These are phyloP conservation scores for Steromphala cineraria DNA, from an alignment of 2,888 invertebrate species.

Conservation along the genomic window DNA sequence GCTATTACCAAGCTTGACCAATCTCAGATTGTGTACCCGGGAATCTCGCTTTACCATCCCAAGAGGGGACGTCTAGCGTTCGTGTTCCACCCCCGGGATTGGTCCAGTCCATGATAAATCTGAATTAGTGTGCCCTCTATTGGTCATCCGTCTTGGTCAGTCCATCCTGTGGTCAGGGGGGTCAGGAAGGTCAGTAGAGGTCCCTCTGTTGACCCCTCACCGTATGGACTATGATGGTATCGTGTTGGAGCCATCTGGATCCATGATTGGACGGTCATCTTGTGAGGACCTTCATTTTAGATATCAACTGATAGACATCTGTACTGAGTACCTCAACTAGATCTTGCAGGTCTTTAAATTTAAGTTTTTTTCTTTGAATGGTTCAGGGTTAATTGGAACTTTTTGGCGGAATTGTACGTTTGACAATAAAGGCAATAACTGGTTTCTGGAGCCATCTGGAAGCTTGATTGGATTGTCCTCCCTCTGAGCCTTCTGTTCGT, in stretches of 20 bases:
- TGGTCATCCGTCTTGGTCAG: slow-evolving; percentile 19
- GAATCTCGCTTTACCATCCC: neutral
- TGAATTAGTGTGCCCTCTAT: neutral
- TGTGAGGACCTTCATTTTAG: too few species aligned
- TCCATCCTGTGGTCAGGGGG: neutral
- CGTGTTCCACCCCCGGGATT: neutral
- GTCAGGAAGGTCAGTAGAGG: neutral
- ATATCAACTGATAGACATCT: too few species aligned
- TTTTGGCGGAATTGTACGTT: too few species aligned
- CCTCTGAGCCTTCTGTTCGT: too few species aligned
- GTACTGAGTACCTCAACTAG: too few species aligned
- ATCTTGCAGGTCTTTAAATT: too few species aligned
- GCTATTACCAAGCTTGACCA: neutral
- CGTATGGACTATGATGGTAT: neutral
- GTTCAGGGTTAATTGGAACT: neutral
- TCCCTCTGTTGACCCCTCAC: neutral
- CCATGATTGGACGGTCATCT: too few species aligned
- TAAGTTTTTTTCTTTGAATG: too few species aligned
- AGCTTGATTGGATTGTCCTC: too few species aligned
- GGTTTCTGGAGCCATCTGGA: too few species aligned
- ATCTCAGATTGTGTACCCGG: neutral
- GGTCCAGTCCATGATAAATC: slow-evolving; percentile 10
- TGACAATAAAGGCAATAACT: too few species aligned
- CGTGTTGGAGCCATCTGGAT: too few species aligned
- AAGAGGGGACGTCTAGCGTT: neutral